These are phyloP conservation scores for Microcebus jonahi DNA, from an alignment of 2,113 vertebrate species.

Conservation along the genomic window DNA sequence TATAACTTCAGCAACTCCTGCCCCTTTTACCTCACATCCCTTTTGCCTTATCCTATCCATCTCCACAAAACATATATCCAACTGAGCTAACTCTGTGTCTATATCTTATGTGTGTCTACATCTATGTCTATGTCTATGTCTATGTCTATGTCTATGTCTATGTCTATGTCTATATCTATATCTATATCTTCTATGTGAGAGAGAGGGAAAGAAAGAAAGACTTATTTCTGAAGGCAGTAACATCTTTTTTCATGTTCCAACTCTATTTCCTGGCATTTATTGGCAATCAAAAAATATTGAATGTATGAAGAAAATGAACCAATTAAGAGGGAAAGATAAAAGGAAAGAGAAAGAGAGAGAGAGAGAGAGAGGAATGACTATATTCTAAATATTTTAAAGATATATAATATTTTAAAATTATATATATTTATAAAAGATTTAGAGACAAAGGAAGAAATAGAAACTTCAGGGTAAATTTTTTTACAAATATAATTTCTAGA, in stretches of 20 bases:
- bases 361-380: neutral
- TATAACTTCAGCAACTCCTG: neutral
- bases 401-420: neutral
- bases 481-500: neutral
- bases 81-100: neutral
- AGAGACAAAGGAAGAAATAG: neutral
- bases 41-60: neutral
- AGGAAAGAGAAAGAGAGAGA: neutral
- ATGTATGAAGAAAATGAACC: neutral
- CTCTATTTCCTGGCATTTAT: neutral
- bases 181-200: neutral
- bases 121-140: neutral
- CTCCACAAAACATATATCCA: neutral
- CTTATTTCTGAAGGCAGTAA: neutral
- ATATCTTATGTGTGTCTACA: no score
- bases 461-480: neutral
- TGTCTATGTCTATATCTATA: neutral
- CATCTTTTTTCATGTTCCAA: neutral
- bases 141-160: neutral
- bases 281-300: neutral
- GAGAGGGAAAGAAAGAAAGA: neutral
- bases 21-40: neutral
- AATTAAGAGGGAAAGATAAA: neutral
- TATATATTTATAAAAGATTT: neutral
- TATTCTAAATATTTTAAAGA: neutral